A percentile compares a stretch with the other conserved stretches of the same genome.
Conservation (phyloP, 2,113 vertebrate genomes). For the Tenebrosternarchus preto region DNA sequence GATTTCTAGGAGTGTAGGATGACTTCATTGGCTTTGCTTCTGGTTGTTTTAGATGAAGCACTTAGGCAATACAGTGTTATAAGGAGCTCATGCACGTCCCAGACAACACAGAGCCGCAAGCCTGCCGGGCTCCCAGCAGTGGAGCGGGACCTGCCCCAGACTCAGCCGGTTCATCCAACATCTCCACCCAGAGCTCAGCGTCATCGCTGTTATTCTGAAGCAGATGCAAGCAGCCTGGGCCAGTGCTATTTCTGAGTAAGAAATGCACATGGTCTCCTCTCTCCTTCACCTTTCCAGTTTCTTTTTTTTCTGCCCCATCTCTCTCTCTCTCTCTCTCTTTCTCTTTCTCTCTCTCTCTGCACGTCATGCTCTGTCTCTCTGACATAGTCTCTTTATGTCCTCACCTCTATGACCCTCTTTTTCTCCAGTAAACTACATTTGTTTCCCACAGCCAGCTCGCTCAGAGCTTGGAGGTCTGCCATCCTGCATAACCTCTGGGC, state of each 20-base stretch:
- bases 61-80: constrained; percentile 30
- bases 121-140: constrained; percentile 28
- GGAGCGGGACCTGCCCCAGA: constrained; percentile 18
- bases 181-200: constrained; percentile 19
- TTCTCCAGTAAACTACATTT: neutral
- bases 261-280: neutral
- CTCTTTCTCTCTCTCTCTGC: neutral
- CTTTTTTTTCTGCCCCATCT: neutral
- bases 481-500: constrained; percentile 57
- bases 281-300: neutral
- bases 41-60: constrained; percentile 4
- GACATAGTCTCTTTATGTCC: neutral
- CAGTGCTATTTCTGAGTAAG: constrained; percentile 1
- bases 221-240: neutral
- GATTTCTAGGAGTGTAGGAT: neutral
- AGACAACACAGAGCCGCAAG: constrained; percentile 12
- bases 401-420: neutral
- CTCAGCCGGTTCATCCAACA: constrained; percentile 46
- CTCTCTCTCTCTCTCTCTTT: neutral
- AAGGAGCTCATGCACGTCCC: constrained; percentile 29
- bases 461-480: constrained; percentile 66
- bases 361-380: neutral
- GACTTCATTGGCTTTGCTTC: constrained; percentile 25
- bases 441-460: constrained; percentile 34
- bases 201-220: neutral